phyloP scores from a whole-genome alignment of 2,113 vertebrate species.

The Phyllopteryx taeniolatus region DNA sequence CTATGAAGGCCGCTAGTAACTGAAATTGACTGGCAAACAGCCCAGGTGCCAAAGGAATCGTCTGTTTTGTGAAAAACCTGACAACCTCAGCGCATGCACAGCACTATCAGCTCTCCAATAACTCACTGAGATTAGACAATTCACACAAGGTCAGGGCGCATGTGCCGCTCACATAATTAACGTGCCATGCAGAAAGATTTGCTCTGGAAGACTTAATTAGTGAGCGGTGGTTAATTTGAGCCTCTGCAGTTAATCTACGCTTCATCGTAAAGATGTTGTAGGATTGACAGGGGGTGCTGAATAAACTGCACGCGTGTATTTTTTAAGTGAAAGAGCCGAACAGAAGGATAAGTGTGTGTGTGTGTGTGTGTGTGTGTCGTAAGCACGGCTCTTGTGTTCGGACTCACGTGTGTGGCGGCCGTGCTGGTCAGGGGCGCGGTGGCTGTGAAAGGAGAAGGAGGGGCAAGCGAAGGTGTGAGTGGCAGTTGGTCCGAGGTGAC shows the following conservation, averaged over 20 bases:
- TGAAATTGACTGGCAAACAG: conserved; percentile 5
- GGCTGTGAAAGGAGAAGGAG: conserved; percentile 64
- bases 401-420: conserved; percentile 66
- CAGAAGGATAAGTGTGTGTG: conserved; percentile 4
- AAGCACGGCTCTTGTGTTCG: conserved; percentile 3
- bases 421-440: conserved; percentile 61
- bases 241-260: conserved; percentile 44
- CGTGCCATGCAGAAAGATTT: conserved; percentile 36
- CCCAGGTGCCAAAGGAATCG: neutral
- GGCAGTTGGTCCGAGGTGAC: conserved; percentile 58
- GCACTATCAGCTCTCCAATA: conserved; percentile 12
- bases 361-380: conserved; percentile 7
- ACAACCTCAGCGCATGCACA: conserved; percentile 25
- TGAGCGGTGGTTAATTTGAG: conserved; percentile 48
- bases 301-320: conserved; percentile 1
- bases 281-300: conserved; percentile 16
- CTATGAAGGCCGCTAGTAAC: conserved; percentile 9
- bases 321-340: neutral
- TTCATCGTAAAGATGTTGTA: conserved; percentile 34
- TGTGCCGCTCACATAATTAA: conserved; percentile 53
- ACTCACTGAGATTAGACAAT: conserved; percentile 33
- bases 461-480: conserved; percentile 53
- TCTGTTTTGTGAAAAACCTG: conserved; percentile 10
- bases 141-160: conserved; percentile 43
- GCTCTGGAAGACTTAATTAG: conserved; percentile 51